phyloP scores from a whole-genome alignment of 2,888 invertebrate species.

The Rhingia rostrata region DNA sequence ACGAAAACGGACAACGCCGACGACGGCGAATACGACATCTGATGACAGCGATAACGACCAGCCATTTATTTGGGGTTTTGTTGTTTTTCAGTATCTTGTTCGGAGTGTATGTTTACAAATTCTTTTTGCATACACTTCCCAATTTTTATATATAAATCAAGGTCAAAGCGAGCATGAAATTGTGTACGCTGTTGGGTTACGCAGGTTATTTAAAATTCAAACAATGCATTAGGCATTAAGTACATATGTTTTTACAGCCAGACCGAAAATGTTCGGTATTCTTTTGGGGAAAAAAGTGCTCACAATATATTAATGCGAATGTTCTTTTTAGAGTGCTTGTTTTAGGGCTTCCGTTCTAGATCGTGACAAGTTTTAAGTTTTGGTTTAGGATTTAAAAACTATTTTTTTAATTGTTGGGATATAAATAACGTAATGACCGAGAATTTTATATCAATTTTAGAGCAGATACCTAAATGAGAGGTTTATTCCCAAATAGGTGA shows the following conservation, averaged over 20 bases:
- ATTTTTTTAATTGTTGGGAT: too few species aligned
- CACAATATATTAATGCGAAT: too few species aligned
- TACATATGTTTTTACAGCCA: not conserved
- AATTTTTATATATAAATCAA: slow-evolving; percentile 60
- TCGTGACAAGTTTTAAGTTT: too few species aligned
- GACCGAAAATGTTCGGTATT: too few species aligned
- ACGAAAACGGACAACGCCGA: not conserved
- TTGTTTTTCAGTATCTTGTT: slow-evolving; percentile 39
- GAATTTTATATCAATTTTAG: too few species aligned
- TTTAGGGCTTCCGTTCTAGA: too few species aligned
- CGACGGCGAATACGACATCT: slow-evolving; percentile 40
- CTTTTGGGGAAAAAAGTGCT: too few species aligned
- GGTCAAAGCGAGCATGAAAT: slow-evolving; percentile 24
- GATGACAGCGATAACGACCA: slow-evolving; percentile 57
- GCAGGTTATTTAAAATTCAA: slow-evolving; percentile 41
- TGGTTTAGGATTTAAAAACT: too few species aligned
- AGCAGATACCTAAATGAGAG: too few species aligned
- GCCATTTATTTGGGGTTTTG: slow-evolving; percentile 4
- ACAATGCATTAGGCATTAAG: not conserved
- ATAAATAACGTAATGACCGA: too few species aligned
- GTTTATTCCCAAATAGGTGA: too few species aligned
- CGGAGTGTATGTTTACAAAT: slow-evolving; percentile 61
- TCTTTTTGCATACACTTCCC: slow-evolving; percentile 61
- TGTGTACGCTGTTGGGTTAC: slow-evolving; percentile 22
- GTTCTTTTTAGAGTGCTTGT: too few species aligned